Conservation (phyloP, 1,140 invertebrate genomes). For the Xylocopa sonorina region DNA sequence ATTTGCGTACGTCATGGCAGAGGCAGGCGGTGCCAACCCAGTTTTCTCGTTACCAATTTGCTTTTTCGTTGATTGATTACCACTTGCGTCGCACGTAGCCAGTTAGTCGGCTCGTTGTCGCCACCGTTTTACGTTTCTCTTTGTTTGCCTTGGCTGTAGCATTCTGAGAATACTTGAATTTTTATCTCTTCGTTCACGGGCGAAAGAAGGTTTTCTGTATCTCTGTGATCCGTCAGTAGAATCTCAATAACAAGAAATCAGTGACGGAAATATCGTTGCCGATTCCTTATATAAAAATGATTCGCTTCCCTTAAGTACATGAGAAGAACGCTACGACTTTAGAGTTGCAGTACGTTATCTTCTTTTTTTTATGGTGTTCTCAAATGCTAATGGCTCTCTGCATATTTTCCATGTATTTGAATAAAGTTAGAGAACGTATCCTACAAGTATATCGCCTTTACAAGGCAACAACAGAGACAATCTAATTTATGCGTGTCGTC, state of each 20-base stretch:
- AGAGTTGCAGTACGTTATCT: too few species aligned
- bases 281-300: background rate
- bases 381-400: too few species aligned
- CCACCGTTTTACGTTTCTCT: slow-evolving; percentile 7
- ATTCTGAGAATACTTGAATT: slow-evolving; percentile 21
- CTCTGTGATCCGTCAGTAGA: background rate
- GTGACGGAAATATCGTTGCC: background rate
- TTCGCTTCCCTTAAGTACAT: background rate
- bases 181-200: slow-evolving; percentile 13
- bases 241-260: slow-evolving; percentile 18
- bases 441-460: too few species aligned
- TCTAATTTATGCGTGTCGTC: too few species aligned
- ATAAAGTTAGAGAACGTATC: too few species aligned
- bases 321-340: too few species aligned
- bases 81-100: background rate
- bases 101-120: background rate
- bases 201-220: background rate
- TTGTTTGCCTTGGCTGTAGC: background rate
- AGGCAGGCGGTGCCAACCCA: slow-evolving; percentile 17
- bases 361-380: too few species aligned
- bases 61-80: slow-evolving; percentile 45
- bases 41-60: slow-evolving; percentile 41
- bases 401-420: too few species aligned
- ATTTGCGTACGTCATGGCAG: slow-evolving; percentile 26
- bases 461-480: too few species aligned